phyloP scores from a whole-genome alignment of 2,888 invertebrate genomes.

The Thecocarcelia acutangulata region DNA sequence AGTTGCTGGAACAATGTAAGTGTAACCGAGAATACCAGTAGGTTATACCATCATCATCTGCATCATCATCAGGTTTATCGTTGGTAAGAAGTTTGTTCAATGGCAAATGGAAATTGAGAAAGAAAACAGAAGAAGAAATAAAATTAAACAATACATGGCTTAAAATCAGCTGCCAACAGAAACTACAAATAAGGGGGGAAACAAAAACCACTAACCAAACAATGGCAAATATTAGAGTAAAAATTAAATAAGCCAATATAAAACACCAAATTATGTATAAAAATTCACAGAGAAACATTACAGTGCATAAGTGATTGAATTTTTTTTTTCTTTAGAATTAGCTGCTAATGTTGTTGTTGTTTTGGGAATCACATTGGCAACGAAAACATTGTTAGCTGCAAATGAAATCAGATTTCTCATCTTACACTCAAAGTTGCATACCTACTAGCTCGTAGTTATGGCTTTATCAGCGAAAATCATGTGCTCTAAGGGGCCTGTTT shows the following conservation, averaged over 20 bases:
- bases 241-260: not conserved
- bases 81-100: conserved; percentile 36
- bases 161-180: conserved; percentile 37
- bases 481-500: too few relatives aligned
- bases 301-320: too few relatives aligned
- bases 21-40: conserved; percentile 18
- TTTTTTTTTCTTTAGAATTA: too few relatives aligned
- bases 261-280: conserved; percentile 32
- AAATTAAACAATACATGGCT: conserved; percentile 3
- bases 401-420: too few relatives aligned
- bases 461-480: too few relatives aligned
- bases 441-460: too few relatives aligned
- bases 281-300: not conserved
- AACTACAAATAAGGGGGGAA: not conserved
- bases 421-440: too few relatives aligned
- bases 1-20: not conserved
- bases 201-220: too few relatives aligned
- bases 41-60: conserved; percentile 28
- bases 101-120: conserved; percentile 41
- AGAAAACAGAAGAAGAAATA: not conserved
- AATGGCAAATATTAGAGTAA: too few relatives aligned
- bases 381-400: too few relatives aligned
- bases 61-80: conserved; percentile 16
- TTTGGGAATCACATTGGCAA: too few relatives aligned
- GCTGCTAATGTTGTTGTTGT: too few relatives aligned